Conservation (phyloP, 2,888 invertebrate species). For the Andrena trimmerana region DNA sequence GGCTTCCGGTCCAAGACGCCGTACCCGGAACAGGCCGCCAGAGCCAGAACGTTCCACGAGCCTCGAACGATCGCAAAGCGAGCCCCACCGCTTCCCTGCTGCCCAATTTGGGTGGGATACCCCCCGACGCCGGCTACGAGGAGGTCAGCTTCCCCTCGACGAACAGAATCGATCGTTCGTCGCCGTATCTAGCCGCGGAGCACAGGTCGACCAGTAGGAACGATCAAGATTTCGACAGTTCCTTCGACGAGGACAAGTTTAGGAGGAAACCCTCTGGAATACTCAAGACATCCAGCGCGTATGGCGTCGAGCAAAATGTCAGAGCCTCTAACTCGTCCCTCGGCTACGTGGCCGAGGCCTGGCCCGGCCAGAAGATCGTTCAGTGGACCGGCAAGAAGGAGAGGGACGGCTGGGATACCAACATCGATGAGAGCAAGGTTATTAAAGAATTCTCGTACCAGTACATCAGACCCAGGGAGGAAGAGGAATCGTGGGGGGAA, state of each 20-base stretch:
- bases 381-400: conserved; percentile 78
- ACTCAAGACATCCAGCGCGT: conserved; percentile 76
- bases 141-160: conserved; percentile 73
- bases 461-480: conserved; percentile 80
- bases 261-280: conserved; percentile 78
- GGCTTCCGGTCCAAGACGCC: conserved; percentile 52
- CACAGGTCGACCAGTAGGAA: conserved; percentile 20
- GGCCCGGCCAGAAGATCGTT: conserved; percentile 77
- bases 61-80: conserved; percentile 52
- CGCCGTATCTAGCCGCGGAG: conserved; percentile 20
- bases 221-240: conserved; percentile 38
- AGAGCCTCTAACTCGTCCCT: conserved; percentile 57
- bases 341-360: conserved; percentile 72
- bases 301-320: conserved; percentile 59
- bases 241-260: conserved; percentile 50
- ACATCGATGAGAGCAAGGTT: conserved; percentile 82
- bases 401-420: conserved; percentile 79
- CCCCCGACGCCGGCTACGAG: conserved; percentile 81
- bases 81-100: conserved; percentile 23
- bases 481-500: neutral
- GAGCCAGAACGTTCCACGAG: conserved; percentile 22
- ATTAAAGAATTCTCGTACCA: conserved; percentile 85
- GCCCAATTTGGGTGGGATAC: conserved; percentile 70
- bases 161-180: conserved; percentile 38
- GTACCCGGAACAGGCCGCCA: conserved; percentile 49